Evolutionary conservation across 1,140 invertebrate species (phyloP).

Genomic region (Zaprionus camerounensis): DNA sequence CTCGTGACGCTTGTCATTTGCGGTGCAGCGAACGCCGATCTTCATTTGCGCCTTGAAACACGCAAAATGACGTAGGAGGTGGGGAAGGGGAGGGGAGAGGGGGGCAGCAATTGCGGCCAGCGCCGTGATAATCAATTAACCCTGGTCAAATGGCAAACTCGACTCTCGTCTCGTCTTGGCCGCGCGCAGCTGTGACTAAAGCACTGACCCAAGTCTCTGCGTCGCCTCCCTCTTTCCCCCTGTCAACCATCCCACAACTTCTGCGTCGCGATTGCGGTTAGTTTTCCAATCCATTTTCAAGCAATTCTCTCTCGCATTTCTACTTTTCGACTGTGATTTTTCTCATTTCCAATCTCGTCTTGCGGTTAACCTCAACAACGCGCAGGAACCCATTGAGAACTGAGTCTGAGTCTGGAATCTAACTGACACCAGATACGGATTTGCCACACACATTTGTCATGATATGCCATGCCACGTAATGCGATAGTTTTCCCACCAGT

Average conservation of each 20-base stretch:
- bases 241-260: background rate
- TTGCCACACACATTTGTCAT: slow-evolving; percentile 5
- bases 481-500: background rate
- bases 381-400: background rate
- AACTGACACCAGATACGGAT: slow-evolving; percentile 4
- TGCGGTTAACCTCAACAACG: slow-evolving; percentile 46
- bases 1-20: slow-evolving; percentile 77
- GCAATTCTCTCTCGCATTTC: background rate
- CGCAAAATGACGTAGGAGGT: slow-evolving; percentile 21
- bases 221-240: background rate
- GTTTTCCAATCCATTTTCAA: slow-evolving; percentile 13
- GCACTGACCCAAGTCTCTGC: slow-evolving; percentile 5
- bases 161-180: background rate
- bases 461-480: background rate
- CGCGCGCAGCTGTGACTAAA: slow-evolving; percentile 5
- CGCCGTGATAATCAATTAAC: slow-evolving; percentile 74
- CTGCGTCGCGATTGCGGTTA: slow-evolving; percentile 8
- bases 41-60: slow-evolving; percentile 49
- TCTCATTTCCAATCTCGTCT: slow-evolving; percentile 37
- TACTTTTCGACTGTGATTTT: slow-evolving; percentile 7
- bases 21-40: slow-evolving; percentile 30
- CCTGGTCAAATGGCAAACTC: slow-evolving; percentile 57
- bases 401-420: background rate
- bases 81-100: background rate
- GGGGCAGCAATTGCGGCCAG: slow-evolving; percentile 6